Base-by-base conservation (phyloP, 2,797 vertebrate species). In the Selene dorsalis region DNA sequence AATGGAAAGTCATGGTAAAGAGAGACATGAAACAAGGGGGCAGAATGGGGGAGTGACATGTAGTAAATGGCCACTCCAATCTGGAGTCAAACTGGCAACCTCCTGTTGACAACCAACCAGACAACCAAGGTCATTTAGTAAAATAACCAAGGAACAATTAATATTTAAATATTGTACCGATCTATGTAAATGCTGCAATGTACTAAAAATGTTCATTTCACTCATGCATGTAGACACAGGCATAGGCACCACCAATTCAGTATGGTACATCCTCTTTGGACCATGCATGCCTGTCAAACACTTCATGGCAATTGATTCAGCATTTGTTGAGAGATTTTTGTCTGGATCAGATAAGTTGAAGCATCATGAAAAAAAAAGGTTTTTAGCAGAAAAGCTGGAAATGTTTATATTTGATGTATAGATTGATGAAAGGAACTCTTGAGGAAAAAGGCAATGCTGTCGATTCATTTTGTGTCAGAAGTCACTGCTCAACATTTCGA, bases 211-310 rank as follows among this genome's bases (percentile, higher is more conserved):
- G 5, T 30, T 3, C 3, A 30, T 30, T 30, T n/a, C 5, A 5
- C 30, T 5, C 3, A 32, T 32, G 32, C 6, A n/a, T 22, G 48
- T 22, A 50, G 20, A 50, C 22, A 50, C 4, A 50, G 0, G 0
- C 16, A 59, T 13, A 0, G 9, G 32, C 32, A 26, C 26, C 3
- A 38, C 8, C 9, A 26, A n/a, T 12, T 52, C 12, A 32, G 4
- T 0, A 20, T 16, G 11, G 8, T 39, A 60, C 14, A 35, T 17
- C 17, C 24, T 10, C 3, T 0, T 0, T 28, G 0, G 2, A 22
- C 12, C 24, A 47, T 47, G 0, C 7, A 53, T 55, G 1, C 53
- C 13, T 47, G 6, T n/a, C 9, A 35, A n/a, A 65, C 12, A 12
- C 0, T 18, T 48, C 13, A 52, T 26, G 4, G 1, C 32, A 67